These are phyloP conservation scores for Molossus alvarezi DNA, from an alignment of 2,797 vertebrate genomes.

Conservation along the genomic window DNA sequence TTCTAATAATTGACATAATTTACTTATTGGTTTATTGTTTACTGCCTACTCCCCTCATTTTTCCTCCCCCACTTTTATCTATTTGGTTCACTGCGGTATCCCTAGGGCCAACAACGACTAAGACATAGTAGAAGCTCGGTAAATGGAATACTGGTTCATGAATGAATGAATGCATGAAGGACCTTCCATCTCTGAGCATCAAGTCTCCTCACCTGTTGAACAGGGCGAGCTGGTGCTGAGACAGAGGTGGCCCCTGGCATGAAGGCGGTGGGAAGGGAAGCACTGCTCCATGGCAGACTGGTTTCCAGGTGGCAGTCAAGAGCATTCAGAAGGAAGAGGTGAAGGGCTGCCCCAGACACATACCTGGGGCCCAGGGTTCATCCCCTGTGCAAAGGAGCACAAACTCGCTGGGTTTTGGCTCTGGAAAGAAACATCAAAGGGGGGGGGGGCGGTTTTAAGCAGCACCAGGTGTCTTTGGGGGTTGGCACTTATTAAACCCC, in stretches of 20 bases:
- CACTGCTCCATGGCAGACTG: too few species aligned
- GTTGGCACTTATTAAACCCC: neutral
- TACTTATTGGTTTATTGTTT: neutral
- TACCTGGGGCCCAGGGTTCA: neutral
- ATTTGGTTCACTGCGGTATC: neutral
- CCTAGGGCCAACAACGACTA: neutral
- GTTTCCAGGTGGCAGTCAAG: neutral
- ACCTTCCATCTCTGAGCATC: neutral
- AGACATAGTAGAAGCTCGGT: neutral
- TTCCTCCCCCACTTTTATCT: neutral
- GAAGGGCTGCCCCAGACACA: neutral
- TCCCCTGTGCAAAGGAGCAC: too few species aligned
- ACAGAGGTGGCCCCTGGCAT: neutral
- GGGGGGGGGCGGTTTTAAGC: neutral
- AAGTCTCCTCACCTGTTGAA: neutral
- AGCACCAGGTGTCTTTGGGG: neutral
- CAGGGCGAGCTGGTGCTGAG: neutral
- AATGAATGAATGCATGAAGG: neutral
- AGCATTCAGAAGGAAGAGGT: rapidly evolving
- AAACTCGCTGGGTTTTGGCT: neutral
- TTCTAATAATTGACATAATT: neutral
- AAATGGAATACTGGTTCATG: neutral
- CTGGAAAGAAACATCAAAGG: neutral
- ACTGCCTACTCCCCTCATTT: neutral
- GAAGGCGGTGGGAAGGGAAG: neutral